These are phyloP conservation scores for Eolophus roseicapilla DNA, from an alignment of 2,113 vertebrate species.

Conservation along the genomic window DNA sequence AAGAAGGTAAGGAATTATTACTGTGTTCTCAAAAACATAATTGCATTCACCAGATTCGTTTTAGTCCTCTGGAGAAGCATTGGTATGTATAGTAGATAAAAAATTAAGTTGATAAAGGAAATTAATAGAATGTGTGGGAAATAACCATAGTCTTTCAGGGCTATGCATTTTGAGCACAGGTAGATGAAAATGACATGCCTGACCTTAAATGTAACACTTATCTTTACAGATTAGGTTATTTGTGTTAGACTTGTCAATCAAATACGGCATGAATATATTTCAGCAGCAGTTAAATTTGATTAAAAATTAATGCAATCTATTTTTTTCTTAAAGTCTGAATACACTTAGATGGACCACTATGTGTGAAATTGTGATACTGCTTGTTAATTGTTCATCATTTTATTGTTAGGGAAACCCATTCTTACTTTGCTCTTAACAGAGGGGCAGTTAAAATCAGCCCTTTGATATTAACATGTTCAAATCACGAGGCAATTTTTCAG, in stretches of 20 bases:
- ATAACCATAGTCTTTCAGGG: not conserved
- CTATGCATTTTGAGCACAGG: slow-evolving; percentile 35
- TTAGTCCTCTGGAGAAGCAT: not conserved
- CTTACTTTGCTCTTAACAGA: slow-evolving; percentile 43
- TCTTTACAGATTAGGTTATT: slow-evolving; percentile 61
- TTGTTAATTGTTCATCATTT: slow-evolving; percentile 69
- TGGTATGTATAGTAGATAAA: not conserved
- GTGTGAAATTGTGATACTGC: slow-evolving; percentile 67
- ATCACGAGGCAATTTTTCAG: not conserved
- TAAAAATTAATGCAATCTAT: slow-evolving; percentile 65
- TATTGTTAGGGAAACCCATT: slow-evolving; percentile 25
- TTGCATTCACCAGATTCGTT: not conserved
- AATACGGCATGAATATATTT: slow-evolving; percentile 56
- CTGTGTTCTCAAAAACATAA: not conserved
- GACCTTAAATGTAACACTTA: slow-evolving; percentile 61
- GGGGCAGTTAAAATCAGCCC: not conserved
- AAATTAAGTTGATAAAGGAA: slow-evolving; percentile 16
- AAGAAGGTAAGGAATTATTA: not conserved
- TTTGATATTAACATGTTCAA: not conserved
- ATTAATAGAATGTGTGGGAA: not conserved
- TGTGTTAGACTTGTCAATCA: slow-evolving; percentile 65
- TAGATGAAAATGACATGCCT: slow-evolving; percentile 46
- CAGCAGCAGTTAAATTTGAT: slow-evolving; percentile 71
- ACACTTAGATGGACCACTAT: slow-evolving; percentile 41
- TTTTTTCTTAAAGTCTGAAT: slow-evolving; percentile 45